Evolutionary conservation across 2,888 invertebrate genomes (phyloP), one percentile per base, ranked within the genome.

Genomic region (Euspilapteryx auroguttella): DNA sequence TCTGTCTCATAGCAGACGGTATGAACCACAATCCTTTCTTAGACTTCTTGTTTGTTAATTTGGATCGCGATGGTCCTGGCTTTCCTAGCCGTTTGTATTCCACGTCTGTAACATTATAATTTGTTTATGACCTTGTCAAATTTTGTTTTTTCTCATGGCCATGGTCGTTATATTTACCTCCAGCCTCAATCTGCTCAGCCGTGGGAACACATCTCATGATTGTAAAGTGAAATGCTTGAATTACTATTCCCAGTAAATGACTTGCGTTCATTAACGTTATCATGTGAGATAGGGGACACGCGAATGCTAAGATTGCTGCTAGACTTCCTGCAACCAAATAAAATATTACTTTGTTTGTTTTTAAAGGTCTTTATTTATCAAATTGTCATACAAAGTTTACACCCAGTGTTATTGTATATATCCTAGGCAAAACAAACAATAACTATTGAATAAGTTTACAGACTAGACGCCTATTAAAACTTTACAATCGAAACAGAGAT

Each of bases 281-380:
- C 57, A 83, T 69, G 40, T 82, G 80, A 4, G 79, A 73, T 30
- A 83, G 49, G 2, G 82, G 82, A 42, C 82, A 82, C 12, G 82
- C 79, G 38, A 83, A 82, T 4, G 83, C 83, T 29, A 83, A 50
- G 28, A 82, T 79, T 21, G 82, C 81, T 24, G 81, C 78, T 32
- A 82, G 48, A 47, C 81, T 81, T 32, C 83, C 83, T 79, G 57
- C 32, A 77, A 62, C 22, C 5, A 8, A 17, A 6, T 17, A 17
- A 8, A 6, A 8, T 6, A 17, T 17, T 17, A 17, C 5, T 17
- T 17, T n/a, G n/a, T n/a, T n/a, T n/a, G n/a, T n/a, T n/a, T n/a
- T n/a, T n/a, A n/a, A n/a, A n/a, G n/a, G n/a, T n/a, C n/a, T n/a
- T n/a, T n/a, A n/a, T n/a, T n/a, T n/a, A n/a, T n/a, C n/a, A n/a